These are phyloP conservation scores for Trichomycterus rosablanca DNA, from an alignment of 2,113 vertebrate genomes.

Conservation along the genomic window DNA sequence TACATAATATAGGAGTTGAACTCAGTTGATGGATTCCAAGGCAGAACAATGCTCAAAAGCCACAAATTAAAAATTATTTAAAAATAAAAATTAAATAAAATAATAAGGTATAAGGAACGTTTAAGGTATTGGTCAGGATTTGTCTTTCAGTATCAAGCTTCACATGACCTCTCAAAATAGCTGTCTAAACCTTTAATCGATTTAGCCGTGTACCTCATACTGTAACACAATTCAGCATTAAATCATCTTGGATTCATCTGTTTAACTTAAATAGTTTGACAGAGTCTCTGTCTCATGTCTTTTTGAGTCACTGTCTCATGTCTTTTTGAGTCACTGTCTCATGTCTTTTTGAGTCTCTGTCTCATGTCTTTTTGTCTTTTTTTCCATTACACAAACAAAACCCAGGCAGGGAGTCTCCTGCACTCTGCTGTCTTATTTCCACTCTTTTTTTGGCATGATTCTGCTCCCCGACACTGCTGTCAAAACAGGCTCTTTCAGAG, in stretches of 20 bases:
- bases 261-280: background rate
- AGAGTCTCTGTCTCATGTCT: background rate
- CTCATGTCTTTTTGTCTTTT: conserved; percentile 18
- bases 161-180: conserved; percentile 32
- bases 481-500: conserved; percentile 61
- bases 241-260: background rate
- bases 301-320: conserved; percentile 8
- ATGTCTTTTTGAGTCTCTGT: too few relatives aligned
- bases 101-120: too few relatives aligned
- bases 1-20: too few relatives aligned
- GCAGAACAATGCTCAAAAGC: too few relatives aligned
- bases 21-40: too few relatives aligned
- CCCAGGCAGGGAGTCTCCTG: conserved; percentile 32
- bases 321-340: too few relatives aligned
- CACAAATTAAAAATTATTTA: too few relatives aligned
- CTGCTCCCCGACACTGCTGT: conserved; percentile 57
- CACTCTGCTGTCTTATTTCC: conserved; percentile 31
- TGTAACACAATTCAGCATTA: too few relatives aligned
- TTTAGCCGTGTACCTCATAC: background rate
- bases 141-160: too few relatives aligned
- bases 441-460: conserved; percentile 51
- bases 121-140: too few relatives aligned
- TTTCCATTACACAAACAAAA: conserved; percentile 21
- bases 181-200: background rate
- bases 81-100: too few relatives aligned